Conservation (phyloP, 2,113 vertebrate genomes). For the Mormyrus iriodes region DNA sequence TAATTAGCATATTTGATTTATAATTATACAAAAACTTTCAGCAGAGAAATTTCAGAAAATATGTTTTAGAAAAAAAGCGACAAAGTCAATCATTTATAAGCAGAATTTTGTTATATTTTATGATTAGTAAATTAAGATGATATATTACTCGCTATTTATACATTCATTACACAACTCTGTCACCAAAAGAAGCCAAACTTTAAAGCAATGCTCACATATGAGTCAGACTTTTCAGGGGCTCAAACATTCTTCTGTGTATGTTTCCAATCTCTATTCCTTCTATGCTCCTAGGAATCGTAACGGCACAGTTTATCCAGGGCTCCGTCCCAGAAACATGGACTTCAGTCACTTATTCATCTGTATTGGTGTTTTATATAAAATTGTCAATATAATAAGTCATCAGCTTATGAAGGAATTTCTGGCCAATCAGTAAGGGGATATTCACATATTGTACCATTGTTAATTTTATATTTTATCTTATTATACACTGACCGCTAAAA, state of each 20-base stretch:
- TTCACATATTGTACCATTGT: not conserved
- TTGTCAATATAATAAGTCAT: not conserved
- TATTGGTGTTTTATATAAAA: not conserved
- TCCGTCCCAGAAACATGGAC: not conserved
- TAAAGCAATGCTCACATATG: constrained; percentile 78
- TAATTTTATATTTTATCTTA: not conserved
- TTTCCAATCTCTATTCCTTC: constrained; percentile 88
- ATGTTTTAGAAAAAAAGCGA: not conserved
- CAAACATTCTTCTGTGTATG: constrained; percentile 90
- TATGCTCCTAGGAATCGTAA: constrained; percentile 71
- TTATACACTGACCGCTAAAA: not conserved
- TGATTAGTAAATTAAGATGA: not conserved
- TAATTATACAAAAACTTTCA: not conserved
- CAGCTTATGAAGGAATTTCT: not conserved
- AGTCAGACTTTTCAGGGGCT: constrained; percentile 78
- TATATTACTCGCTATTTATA: not conserved
- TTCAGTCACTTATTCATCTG: not conserved
- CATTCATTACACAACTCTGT: not conserved
- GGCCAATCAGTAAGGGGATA: not conserved
- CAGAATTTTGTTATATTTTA: not conserved
- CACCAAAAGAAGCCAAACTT: not conserved
- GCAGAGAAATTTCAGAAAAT: not conserved
- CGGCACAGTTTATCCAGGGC: not conserved
- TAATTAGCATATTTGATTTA: not conserved
- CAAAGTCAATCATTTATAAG: not conserved